Evolutionary conservation across 2,113 vertebrate species (phyloP), one percentile per base, ranked within the genome.

Genomic region (Clarias macrocephalus): DNA sequence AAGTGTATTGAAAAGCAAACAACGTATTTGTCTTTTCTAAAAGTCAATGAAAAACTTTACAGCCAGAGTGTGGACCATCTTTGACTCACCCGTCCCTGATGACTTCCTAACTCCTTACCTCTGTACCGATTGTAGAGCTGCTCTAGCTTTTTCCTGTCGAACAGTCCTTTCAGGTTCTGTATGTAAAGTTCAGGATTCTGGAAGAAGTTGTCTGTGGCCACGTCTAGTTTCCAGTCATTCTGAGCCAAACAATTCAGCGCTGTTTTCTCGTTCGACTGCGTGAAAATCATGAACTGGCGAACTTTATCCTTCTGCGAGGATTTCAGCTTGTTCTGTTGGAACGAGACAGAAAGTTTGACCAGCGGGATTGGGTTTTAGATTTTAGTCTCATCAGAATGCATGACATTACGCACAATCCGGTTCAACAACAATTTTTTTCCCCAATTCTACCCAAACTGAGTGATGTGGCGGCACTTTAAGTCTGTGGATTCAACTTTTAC

Each of bases 241-340:
- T 99, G 98, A 88, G 97, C 97, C 82, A 99, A 94, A 93, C 97
- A 99, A 94, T 96, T 97, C 93, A 99, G 95, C 57, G 98, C 98
- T 84, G 97, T 99, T 95, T 98, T 99, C 94, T 99, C 98, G 90
- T 97, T 99, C 63, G 98, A 97, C 80, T 99, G 98, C 10, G 98
- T 99, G 95, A 99, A 99, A 95, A 99, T 97, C 96, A 99, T 98
- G 93, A 99, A 99, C 96, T 99, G 98, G 91, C 98, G 97, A 96
- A 99, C 97, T 97, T 99, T 99, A 97, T 99, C 98, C 96, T 99
- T 99, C 95, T 99, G 98, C 89, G 97, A 99, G 92, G 98, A 99
- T 96, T 99, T 99, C 97, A 99, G 96, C 97, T 99, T 99, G 98
- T 99, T 99, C 98, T 99, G 93, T 87, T 80, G 16, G 89, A 54